Base-by-base conservation (phyloP, 2,888 invertebrate genomes). In the Onchidella celtica region DNA sequence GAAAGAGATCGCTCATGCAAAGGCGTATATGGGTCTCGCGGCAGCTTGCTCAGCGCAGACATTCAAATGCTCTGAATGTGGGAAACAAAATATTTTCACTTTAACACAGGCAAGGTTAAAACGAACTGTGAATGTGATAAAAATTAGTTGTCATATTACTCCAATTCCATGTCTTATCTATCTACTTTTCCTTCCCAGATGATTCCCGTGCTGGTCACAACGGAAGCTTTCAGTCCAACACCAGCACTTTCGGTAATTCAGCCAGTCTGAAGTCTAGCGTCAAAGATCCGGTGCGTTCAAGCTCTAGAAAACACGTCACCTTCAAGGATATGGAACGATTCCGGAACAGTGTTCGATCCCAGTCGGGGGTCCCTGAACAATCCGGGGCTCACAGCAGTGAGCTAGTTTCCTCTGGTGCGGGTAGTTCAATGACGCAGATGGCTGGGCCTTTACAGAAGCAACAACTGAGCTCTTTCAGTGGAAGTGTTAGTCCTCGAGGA, bases 281-380 rank as follows among this genome's bases (percentile, higher is more conserved):
- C 24, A 80, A 85, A 47, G 83, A 82, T 34, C 80, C 83, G 3
- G 76, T 83, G 38, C 36, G 85, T 32, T 40, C 59, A 34, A 84
- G 84, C 73, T 57, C 70, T 38, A 81, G 86, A 47, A 86, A 86
- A 55, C 85, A 85, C 79, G 86, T 86, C 68, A 86, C 86, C 17
- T 86, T 86, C 78, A 83, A 83, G 40, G 86, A 86, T 72, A 70
- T 81, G 57, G 79, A 74, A 3, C 73, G 79, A 1, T 57, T 80
- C 55, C 73, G 79, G 3, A 73, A 73, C 59, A 65, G 55, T 9
- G 29, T 68, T n/a, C n/a, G 73, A 9, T 57, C 47, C 17, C 65
- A 80, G 57, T 2, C 73, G 0, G 59, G 38, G 55, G 29, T 24
- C 17, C 59, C 69, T 0, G 27, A 27, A 9, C 27, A 6, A 6